Evolutionary conservation across 2,888 invertebrate species (phyloP), one percentile per base, ranked within the genome.

Genomic region (Oegoconia quadripuncta): DNA sequence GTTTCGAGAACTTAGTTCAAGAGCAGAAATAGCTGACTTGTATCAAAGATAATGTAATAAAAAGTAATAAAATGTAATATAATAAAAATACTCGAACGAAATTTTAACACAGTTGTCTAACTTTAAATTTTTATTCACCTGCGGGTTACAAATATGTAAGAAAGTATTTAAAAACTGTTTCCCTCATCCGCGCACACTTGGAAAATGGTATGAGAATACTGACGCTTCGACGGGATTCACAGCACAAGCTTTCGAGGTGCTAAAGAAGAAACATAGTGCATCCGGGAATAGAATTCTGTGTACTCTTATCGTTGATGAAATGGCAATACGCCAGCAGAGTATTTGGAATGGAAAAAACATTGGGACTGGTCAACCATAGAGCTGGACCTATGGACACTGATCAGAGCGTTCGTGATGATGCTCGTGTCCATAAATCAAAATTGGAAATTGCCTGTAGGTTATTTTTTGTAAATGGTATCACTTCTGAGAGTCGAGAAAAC

Each of bases 391-490:
- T 29, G 8, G 33, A 37, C 12, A 22, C 13, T 9, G 22, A 32
- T 1, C 18, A 34, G 26, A 34, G 64, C 55, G 8, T 47, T 59
- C 30, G 58, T 64, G 4, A 59, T 69, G 29, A 48, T 68, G 46
- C 14, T 69, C 1, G 56, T 57, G 1, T 39, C 46, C 9, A 25
- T 64, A 22, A 58, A 57, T 44, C 50, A 58, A 37, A 44, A 39
- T 6, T 66, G 60, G 61, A 66, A 68, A 48, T 25, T 70, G 8
- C 68, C 63, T 13, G 44, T 69, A 5, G 65, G 58, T 0, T 68
- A 68, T 41, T 72, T 65, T 49, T 68, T 18, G 46, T 51, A 15
- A 29, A 50, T 12, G 52, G 59, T 6, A 32, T 69, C 3, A 39
- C 13, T 11, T 53, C 52, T 3, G 40, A 55, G 38, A 53, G 47